Base-by-base conservation (phyloP, 2,113 vertebrate species). In the Pelusios castaneus region DNA sequence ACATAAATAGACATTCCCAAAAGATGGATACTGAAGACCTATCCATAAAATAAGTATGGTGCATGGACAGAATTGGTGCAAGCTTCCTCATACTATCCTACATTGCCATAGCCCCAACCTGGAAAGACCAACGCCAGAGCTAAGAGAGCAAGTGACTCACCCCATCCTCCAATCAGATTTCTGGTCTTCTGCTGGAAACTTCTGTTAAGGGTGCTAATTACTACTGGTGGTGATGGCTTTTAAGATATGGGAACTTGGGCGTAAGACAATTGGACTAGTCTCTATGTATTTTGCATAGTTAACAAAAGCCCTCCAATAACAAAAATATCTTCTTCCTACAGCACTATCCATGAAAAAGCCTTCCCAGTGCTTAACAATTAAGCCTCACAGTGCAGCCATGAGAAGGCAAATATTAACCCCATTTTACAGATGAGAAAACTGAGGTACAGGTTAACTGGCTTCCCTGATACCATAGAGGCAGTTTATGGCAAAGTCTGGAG, bases 351-450 rank as follows among this genome's bases (percentile, higher is more conserved):
- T 29, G 4, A 2, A 5, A 82, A 77, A 38, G 10, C 41, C 31
- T 84, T 88, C 2, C 27, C 52, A 54, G 38, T 31, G 6, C 19
- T 47, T 60, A n/a, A 29, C 24, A 38, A 75, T 25, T 43, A 75
- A 75, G 24, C 41, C 24, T 75, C 21, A 43, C 24, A 27, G 55
- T 78, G 67, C 14, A 78, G 51, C n/a, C 84, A 45, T 24, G 3
- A 1, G 34, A 27, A 0, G 25, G 5, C 38, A 22, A 43, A 7
- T 81, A 80, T 89, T 76, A 67, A n/a, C 82, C 5, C n/a, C 1
- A 38, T 87, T 63, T 3, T 16, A 10, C 16, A 27, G 7, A 21
- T 2, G 8, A 78, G 34, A n/a, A 78, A 51, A 1, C 6, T 0
- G 5, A 75, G 3, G 24, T 41, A 22, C 11, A 38, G 31, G 16